phyloP scores from a whole-genome alignment of 2,888 invertebrate genomes.

The Hylaea fasciaria region DNA sequence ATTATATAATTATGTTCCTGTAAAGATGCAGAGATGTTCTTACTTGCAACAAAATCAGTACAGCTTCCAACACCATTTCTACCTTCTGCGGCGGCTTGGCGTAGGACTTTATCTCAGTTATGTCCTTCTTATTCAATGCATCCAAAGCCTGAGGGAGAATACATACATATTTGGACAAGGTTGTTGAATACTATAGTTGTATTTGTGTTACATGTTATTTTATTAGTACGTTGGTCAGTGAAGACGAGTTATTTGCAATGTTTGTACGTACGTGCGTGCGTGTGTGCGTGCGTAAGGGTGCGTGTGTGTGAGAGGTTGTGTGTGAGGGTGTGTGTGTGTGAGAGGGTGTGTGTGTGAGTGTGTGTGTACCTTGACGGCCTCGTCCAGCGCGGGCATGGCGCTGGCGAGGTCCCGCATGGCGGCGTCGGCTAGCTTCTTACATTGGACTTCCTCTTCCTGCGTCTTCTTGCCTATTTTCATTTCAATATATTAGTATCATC shows the following conservation, averaged over 20 bases:
- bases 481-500: too few relatives aligned
- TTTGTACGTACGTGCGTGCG: too few relatives aligned
- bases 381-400: slow-evolving; percentile 94
- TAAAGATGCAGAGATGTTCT: slow-evolving; percentile 8
- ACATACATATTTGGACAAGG: background rate
- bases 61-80: slow-evolving; percentile 95
- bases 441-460: slow-evolving; percentile 91
- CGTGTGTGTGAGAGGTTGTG: too few relatives aligned
- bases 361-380: slow-evolving; percentile 86
- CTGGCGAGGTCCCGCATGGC: slow-evolving; percentile 93
- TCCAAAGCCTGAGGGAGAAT: slow-evolving; percentile 86
- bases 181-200: too few relatives aligned
- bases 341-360: background rate
- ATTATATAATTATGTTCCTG: too few relatives aligned
- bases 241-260: too few relatives aligned
- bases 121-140: slow-evolving; percentile 93
- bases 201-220: too few relatives aligned
- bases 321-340: background rate
- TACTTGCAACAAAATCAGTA: slow-evolving; percentile 90
- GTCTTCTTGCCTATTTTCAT: slow-evolving; percentile 81
- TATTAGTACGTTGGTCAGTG: too few relatives aligned
- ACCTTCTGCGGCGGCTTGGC: slow-evolving; percentile 94
- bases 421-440: slow-evolving; percentile 91
- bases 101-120: slow-evolving; percentile 96
- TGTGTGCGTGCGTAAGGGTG: too few relatives aligned